Base-by-base conservation (phyloP, 1,140 invertebrate species). In the Pseudomyrmex flavicornis region DNA sequence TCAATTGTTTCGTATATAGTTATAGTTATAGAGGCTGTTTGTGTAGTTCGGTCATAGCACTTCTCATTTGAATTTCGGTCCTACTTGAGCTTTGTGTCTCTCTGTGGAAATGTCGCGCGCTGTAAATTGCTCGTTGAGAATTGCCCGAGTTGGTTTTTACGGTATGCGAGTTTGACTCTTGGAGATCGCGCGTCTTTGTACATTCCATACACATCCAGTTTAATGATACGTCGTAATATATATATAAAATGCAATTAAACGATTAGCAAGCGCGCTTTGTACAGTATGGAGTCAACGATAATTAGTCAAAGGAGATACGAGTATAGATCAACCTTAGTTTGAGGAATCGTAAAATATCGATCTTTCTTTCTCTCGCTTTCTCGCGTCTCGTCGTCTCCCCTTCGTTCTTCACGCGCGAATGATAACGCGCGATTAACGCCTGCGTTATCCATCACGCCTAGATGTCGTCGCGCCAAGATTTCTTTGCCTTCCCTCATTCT, bases 361-460 rank as follows among this genome's bases (percentile, higher is more conserved):
- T 48, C 8, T 59, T 17, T 17, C 35, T 35, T 35, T 5, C 35
- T 68, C 48, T 68, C 48, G 46, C n/a, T 70, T 61, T 20, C 17
- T 44, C 12, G 22, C 68, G 20, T n/a, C 35, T 35, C 35, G n/a
- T 17, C 3, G 3, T 68, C 26, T n/a, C 3, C 15, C 46, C 12
- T 44, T 59, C 13, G 17, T 17, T 50, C 10, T 68, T 62, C 66
- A 50, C 66, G 46, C 48, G 48, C 69, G 83, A 73, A 22, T 70
- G 83, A 85, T 83, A 85, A 83, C 83, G 62, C 69, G 68, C 83
- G 79, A 85, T 83, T 83, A 85, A 85, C 68, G 44, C 48, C 69
- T 35, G 74, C 83, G 79, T 85, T 85, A 85, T 85, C 68, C 80
- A 52, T 85, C 79, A 83, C 69, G 52, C 59, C n/a, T 44, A 12